A percentile compares a stretch with the other conserved stretches of the same genome.
Evolutionary conservation across 2,113 vertebrate genomes (phyloP).

Genomic region (Petrocephalus microphthalmus): DNA sequence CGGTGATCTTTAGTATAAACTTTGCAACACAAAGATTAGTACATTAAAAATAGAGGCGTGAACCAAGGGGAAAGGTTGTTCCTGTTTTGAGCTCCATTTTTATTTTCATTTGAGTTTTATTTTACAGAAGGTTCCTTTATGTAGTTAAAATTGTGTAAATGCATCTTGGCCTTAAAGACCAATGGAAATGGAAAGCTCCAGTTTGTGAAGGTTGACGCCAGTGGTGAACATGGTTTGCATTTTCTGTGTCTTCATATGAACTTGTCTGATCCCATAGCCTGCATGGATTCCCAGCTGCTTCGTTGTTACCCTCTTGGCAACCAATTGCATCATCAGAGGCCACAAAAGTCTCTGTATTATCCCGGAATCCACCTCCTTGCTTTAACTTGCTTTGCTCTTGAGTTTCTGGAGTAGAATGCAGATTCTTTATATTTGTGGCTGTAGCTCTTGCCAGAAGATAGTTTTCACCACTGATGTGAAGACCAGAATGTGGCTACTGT

Average conservation of each 20-base stretch:
- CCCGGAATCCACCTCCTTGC: background rate
- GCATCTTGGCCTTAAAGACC: background rate
- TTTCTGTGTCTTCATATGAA: background rate
- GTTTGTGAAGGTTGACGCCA: background rate
- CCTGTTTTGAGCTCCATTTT: background rate
- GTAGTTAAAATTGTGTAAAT: background rate
- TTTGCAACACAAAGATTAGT: background rate
- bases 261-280: background rate
- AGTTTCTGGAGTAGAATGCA: background rate
- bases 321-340: background rate
- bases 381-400: background rate
- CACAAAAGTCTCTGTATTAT: background rate
- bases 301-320: slow-evolving; percentile 2
- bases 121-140: background rate
- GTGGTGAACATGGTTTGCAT: background rate
- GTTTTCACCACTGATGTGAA: background rate
- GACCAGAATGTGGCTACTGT: background rate
- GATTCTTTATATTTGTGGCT: slow-evolving; percentile 2
- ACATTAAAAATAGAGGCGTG: background rate
- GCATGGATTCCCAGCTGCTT: background rate
- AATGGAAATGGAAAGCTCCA: background rate
- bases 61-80: background rate
- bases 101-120: background rate
- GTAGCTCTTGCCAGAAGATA: background rate
- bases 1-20: background rate